Percentiles rank a stretch among this genome's conserved stretches.
phyloP scores from a whole-genome alignment of 2,888 invertebrate species.

The Tachina fera region DNA sequence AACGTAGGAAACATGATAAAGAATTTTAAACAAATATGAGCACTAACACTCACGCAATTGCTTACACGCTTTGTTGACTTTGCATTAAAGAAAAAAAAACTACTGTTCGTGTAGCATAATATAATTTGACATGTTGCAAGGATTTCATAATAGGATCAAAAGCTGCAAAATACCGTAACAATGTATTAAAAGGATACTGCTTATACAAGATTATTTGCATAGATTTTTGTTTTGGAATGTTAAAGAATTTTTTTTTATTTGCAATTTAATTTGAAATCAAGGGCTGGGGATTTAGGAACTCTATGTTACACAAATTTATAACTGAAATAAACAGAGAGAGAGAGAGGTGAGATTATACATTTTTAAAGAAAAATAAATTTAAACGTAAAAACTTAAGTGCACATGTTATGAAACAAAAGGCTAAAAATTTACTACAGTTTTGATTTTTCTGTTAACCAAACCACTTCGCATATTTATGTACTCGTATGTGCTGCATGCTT shows the following conservation, averaged over 20 bases:
- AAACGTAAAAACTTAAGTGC: not conserved
- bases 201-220: not conserved
- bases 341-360: too few relatives aligned
- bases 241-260: not conserved
- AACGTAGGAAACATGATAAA: constrained; percentile 31
- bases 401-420: not conserved
- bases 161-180: not conserved
- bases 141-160: not conserved
- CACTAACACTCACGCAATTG: not conserved
- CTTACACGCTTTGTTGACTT: constrained; percentile 25
- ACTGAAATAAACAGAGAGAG: too few relatives aligned
- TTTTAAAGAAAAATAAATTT: not conserved
- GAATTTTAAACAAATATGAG: constrained; percentile 30
- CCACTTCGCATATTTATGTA: constrained; percentile 12
- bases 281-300: too few relatives aligned
- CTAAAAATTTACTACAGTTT: constrained; percentile 34
- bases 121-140: constrained; percentile 33
- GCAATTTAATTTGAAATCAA: not conserved
- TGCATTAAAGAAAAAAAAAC: not conserved
- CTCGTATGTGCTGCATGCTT: constrained; percentile 44
- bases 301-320: too few relatives aligned
- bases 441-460: constrained; percentile 2
- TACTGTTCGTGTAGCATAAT: constrained; percentile 1
- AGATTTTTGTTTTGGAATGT: not conserved
- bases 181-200: not conserved